Conservation (phyloP, 2,888 invertebrate species). For the Tanytarsus gracilentus region DNA sequence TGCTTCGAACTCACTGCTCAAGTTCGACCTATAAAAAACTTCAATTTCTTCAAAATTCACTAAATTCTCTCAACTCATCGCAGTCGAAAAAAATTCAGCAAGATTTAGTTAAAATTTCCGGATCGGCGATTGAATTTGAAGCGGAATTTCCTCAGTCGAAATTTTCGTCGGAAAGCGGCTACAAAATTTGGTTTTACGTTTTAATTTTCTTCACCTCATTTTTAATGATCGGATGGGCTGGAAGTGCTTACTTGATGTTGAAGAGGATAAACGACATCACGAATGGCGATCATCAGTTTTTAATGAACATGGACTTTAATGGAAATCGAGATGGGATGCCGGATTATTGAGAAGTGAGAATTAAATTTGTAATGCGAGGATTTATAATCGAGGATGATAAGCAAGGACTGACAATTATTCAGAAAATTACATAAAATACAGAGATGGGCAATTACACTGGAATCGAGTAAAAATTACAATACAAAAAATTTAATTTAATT, state of each 20-base stretch:
- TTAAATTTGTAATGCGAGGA: neutral
- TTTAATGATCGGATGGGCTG: neutral
- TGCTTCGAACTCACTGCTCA: neutral
- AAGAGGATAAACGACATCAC: neutral
- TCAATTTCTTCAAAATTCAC: too few species aligned
- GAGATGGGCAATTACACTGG: too few species aligned
- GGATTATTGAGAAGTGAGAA: neutral
- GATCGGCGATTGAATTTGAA: neutral
- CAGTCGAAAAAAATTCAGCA: too few species aligned
- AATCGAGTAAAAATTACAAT: too few species aligned
- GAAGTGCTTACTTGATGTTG: neutral
- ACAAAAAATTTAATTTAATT: too few species aligned
- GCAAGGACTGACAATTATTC: too few species aligned
- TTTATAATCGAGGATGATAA: too few species aligned
- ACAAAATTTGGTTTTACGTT: neutral
- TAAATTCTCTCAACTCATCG: too few species aligned
- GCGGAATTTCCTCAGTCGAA: neutral
- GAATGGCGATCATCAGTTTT: neutral
- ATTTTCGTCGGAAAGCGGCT: neutral
- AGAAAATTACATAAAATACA: too few species aligned
- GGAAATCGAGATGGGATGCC: too few species aligned
- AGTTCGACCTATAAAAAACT: too few species aligned
- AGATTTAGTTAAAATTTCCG: neutral
- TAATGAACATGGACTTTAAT: neutral
- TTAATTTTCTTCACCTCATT: neutral